Evolutionary conservation across 1,140 invertebrate genomes (phyloP).

Genomic region (Globodera ellingtonae): DNA sequence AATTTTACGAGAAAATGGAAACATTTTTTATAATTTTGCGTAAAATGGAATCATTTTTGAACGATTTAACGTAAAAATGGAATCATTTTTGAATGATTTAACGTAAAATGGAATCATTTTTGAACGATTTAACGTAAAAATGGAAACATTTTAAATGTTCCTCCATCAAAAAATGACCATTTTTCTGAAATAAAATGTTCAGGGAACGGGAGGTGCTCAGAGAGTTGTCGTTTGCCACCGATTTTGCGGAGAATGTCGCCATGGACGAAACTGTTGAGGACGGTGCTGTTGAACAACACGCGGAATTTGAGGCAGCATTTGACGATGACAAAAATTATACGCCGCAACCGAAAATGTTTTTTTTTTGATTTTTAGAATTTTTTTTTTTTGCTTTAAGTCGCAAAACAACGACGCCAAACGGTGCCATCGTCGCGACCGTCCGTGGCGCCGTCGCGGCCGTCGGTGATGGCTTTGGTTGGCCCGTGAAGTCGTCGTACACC

Average conservation of each 20-base stretch:
- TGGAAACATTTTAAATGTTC: no score
- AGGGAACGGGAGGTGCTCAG: not conserved
- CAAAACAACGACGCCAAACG: not conserved
- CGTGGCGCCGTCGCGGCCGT: not conserved
- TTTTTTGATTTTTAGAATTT: no score
- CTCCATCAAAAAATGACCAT: no score
- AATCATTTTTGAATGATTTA: not conserved
- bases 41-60: not conserved
- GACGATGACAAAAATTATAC: conserved; percentile 9
- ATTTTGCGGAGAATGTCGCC: not conserved
- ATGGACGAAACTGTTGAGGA: not conserved
- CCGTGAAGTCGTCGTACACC: not conserved
- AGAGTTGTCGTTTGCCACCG: not conserved
- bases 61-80: not conserved
- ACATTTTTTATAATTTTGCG: no score
- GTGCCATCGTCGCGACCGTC: no score
- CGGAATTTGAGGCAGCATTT: not conserved
- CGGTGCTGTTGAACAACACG: not conserved
- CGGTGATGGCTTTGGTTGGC: not conserved
- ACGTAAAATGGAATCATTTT: not conserved
- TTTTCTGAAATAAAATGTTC: no score
- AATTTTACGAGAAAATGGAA: not conserved
- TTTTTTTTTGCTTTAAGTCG: not conserved
- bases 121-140: not conserved
- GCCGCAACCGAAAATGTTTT: not conserved